Percentiles rank a stretch among this genome's conserved stretches.
These are phyloP conservation scores for Pammene fasciana DNA, from an alignment of 2,888 invertebrate species.

Conservation along the genomic window DNA sequence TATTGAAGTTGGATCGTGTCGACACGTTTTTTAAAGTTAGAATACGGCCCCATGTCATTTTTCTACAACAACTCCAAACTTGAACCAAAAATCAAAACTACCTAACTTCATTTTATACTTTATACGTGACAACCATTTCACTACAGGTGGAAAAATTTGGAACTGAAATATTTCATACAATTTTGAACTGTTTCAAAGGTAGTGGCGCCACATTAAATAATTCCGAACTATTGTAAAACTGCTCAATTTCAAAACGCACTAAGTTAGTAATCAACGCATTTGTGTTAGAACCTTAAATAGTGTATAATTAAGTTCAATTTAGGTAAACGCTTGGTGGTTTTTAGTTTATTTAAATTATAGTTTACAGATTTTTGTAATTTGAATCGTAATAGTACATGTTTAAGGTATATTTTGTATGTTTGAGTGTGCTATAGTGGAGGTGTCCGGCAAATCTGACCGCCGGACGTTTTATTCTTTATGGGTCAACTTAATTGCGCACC, in stretches of 20 bases:
- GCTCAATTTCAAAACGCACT: background rate
- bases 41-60: no score
- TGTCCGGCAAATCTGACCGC: conserved; percentile 38
- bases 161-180: conserved; percentile 17
- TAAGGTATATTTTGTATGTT: conserved; percentile 9
- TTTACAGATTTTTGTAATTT: conserved; percentile 1
- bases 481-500: conserved; percentile 77
- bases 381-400: background rate
- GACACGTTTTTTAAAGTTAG: no score
- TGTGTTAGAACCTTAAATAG: background rate
- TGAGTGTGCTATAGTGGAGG: conserved; percentile 5
- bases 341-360: background rate
- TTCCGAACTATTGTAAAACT: conserved; percentile 16
- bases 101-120: conserved; percentile 16
- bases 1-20: no score
- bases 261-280: background rate
- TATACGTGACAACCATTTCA: background rate
- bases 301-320: background rate
- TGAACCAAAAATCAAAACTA: conserved; percentile 33
- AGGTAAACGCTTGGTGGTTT: background rate
- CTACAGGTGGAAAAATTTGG: conserved; percentile 14
- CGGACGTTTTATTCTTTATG: conserved; percentile 78
- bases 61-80: conserved; percentile 2
- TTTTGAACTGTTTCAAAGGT: background rate
- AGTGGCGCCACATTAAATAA: conserved; percentile 32